Evolutionary conservation across 2,797 vertebrate species (phyloP), one percentile per base, ranked within the genome.

Genomic region (Lithobates pipiens): DNA sequence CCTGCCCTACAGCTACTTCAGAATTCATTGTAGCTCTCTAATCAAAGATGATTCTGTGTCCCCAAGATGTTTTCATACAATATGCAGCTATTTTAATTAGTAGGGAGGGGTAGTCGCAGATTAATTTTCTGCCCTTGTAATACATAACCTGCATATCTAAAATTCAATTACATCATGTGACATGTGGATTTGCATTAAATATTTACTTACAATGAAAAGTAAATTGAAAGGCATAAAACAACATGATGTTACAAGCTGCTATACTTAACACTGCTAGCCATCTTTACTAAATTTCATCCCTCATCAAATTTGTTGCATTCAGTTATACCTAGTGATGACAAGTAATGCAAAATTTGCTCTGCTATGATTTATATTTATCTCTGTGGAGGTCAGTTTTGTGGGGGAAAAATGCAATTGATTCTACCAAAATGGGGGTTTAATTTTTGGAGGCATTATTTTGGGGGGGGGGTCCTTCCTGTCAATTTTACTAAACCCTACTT

Each of bases 21-120:
- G 27, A 68, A 80, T 73, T 74, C 69, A 85, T 39, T 85, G 72
- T 80, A 85, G 71, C 69, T 61, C 74, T 77, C 57, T 80, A 85
- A 85, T 85, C 72, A 80, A 69, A 29, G 39, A 69, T 71, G 36
- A 70, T 85, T 69, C 75, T 76, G 54, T 79, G 32, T 70, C 65
- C 46, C 77, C 63, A 76, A 69, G 78, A 69, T 69, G 57, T 68
- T 80, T 85, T 80, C 71, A 85, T 80, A 61, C 61, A 16, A 70
- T 54, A 80, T 80, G 39, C 21, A 80, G 46, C 70, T 13, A 80
- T 34, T 72, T 74, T 85, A 85, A 80, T 85, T 85, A 54, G 57
- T 75, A 34, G 54, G 71, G 84, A 85, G 61, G 77, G 36, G 27
- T 75, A 46, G 29, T n/a, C 57, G 16, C 21, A 63, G 72, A 63